A percentile compares a stretch with the other conserved stretches of the same genome.
phyloP scores from a whole-genome alignment of 2,113 vertebrate genomes.

The Artemisiospiza belli region DNA sequence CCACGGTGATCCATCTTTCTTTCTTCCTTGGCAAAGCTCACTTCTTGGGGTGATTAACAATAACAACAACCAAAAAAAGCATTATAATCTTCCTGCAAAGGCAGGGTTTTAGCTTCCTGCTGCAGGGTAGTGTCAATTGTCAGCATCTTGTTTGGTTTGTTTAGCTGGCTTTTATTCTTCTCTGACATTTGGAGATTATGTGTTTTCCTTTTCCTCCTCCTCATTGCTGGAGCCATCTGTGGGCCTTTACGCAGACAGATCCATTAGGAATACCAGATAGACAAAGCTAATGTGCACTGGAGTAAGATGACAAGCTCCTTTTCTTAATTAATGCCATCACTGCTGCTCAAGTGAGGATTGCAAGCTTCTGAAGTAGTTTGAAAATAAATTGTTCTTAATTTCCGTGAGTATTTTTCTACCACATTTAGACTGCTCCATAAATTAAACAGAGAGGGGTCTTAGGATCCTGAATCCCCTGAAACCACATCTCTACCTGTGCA shows the following conservation, averaged over 20 bases:
- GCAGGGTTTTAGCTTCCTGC: neutral
- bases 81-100: conserved; percentile 3
- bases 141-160: conserved; percentile 33
- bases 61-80: neutral
- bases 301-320: conserved; percentile 14
- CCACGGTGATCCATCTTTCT: neutral
- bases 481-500: neutral
- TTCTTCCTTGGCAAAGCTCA: neutral
- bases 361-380: neutral
- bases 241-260: conserved; percentile 28
- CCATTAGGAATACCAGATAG: conserved; percentile 54
- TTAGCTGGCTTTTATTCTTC: conserved; percentile 55
- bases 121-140: neutral
- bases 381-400: neutral
- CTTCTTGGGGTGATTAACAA: neutral
- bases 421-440: neutral
- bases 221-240: conserved; percentile 44
- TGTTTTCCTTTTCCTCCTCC: conserved; percentile 47
- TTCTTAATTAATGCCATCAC: conserved; percentile 33
- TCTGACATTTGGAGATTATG: conserved; percentile 42
- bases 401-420: neutral
- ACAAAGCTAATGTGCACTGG: conserved; percentile 10
- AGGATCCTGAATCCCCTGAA: neutral
- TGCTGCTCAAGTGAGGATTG: neutral
- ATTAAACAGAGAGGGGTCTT: neutral